Evolutionary conservation across 92 coral and sea anemone species (phyloP).

Genomic region (Paragorgia papillata): DNA sequence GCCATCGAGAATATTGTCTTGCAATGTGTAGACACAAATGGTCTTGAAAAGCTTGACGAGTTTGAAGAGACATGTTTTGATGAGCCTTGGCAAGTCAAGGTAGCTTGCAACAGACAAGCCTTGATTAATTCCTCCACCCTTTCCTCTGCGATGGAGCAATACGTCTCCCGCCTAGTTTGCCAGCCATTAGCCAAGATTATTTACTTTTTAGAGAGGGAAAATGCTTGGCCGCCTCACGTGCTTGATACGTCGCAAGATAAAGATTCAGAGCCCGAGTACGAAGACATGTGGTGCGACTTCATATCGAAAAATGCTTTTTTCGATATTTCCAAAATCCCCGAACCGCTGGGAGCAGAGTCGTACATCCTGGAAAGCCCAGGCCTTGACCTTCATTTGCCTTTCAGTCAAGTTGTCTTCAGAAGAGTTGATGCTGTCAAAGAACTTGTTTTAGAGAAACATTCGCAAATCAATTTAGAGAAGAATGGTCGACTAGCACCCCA

Average conservation of each 20-base stretch:
- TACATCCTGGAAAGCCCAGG: constrained; percentile 56
- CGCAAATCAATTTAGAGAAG: constrained; percentile 60
- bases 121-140: constrained; percentile 58
- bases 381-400: constrained; percentile 64
- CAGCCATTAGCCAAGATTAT: constrained; percentile 63
- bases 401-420: constrained; percentile 59
- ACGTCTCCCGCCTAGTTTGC: constrained; percentile 38
- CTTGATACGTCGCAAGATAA: constrained; percentile 6
- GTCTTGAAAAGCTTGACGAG: constrained; percentile 14
- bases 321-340: constrained; percentile 65
- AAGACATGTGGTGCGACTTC: constrained; percentile 59
- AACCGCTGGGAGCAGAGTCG: constrained; percentile 84
- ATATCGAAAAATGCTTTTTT: constrained; percentile 55
- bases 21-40: neutral
- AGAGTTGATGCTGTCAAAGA: constrained; percentile 65
- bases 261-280: neutral
- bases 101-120: constrained; percentile 53
- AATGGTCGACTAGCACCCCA: constrained; percentile 55
- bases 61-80: constrained; percentile 31
- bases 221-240: constrained; percentile 71
- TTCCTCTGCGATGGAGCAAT: constrained; percentile 45
- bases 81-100: constrained; percentile 56
- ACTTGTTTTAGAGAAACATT: constrained; percentile 63
- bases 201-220: constrained; percentile 83
- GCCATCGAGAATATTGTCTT: neutral